Base-by-base conservation (phyloP, 2,888 invertebrate species). In the Agonopterix subpropinquella region DNA sequence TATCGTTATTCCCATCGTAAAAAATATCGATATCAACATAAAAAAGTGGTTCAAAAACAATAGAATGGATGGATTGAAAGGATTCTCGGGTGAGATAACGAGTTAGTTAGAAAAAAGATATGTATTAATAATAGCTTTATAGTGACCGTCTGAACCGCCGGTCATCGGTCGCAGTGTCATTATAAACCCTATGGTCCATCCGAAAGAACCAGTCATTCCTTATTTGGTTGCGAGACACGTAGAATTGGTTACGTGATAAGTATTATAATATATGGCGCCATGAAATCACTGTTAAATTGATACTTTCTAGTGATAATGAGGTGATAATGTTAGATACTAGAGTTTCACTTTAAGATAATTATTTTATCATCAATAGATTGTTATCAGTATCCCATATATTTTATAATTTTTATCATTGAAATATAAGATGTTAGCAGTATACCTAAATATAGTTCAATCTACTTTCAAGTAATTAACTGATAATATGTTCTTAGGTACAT, bases 21-120 rank as follows among this genome's bases (percentile, higher is more conserved):
- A 87, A 88, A 87, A 84, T 81, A 84, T 83, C 81, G 84, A 84
- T 86, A 86, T 84, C 85, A 79, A 78, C 70, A 83, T 73, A 87
- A 88, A 86, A 80, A 85, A 86, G 77, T 73, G 77, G 66, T 68
- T 73, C 75, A 88, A 86, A 88, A 88, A 88, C 88, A 88, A 88
- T 86, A 81, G 85, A 77, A 77, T 72, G 77, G 81, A 81, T 76
- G 78, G 82, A 84, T 85, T 79, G 85, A 86, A 86, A 85, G 88
- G 87, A 85, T 87, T 80, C 81, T 62, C 58, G 68, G 58, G 75
- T 73, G 67, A 80, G 87, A 87, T 87, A 88, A 84, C 71, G 63
- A 77, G 70, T 72, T 75, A 65, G 69, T 72, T 76, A 65, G 69
- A 73, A 77, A 79, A 74, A 77, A 78, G 71, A 73, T 80, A 77